These are phyloP conservation scores for Sternotherus odoratus DNA, from an alignment of 2,797 vertebrate species.

Conservation along the genomic window DNA sequence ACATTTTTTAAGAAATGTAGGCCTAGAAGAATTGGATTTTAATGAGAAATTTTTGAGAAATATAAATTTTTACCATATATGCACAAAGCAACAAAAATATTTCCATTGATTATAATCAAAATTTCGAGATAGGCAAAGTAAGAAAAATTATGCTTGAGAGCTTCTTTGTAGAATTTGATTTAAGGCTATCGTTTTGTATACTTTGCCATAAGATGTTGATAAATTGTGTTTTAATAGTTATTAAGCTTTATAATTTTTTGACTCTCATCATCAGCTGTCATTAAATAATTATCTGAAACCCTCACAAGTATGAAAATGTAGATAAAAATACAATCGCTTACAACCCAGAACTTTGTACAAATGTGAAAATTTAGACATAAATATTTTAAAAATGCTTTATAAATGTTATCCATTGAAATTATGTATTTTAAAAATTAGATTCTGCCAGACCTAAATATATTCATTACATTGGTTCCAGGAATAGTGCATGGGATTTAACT, in stretches of 20 bases:
- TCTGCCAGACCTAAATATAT: not conserved
- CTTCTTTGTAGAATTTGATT: not conserved
- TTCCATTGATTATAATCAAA: too few species aligned
- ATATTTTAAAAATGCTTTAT: not conserved
- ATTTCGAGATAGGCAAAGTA: not conserved
- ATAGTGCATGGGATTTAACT: not conserved
- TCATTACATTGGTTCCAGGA: not conserved
- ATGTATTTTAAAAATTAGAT: not conserved
- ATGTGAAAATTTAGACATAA: not conserved
- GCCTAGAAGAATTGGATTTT: not conserved
- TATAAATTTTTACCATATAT: too few species aligned
- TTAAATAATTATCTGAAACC: not conserved
- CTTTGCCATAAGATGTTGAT: not conserved
- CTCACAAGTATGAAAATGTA: not conserved
- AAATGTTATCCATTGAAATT: not conserved
- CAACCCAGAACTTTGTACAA: not conserved
- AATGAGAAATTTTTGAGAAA: not conserved
- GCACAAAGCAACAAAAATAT: too few species aligned
- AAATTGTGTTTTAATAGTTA: not conserved
- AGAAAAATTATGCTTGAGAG: not conserved
- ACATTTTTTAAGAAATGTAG: not conserved
- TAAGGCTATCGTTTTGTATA: not conserved
- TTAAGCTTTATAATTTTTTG: not conserved
- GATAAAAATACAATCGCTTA: not conserved
- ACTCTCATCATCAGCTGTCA: not conserved